Evolutionary conservation across 1,140 invertebrate genomes (phyloP).

Genomic region (Limonius californicus): DNA sequence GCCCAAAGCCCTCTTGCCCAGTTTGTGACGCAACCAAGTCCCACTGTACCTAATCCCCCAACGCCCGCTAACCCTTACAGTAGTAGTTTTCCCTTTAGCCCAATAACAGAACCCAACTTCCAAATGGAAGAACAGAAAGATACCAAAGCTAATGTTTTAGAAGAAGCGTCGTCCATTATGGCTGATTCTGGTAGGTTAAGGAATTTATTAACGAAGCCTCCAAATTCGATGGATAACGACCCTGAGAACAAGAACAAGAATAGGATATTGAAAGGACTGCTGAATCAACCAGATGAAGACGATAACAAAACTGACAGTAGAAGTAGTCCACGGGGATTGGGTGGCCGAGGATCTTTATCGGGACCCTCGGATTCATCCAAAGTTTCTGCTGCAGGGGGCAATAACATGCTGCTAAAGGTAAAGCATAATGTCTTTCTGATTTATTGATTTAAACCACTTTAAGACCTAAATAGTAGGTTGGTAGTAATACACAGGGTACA

Average conservation of each 20-base stretch:
- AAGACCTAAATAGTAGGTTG: too few relatives aligned
- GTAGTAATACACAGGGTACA: too few relatives aligned
- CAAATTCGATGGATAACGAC: constrained; percentile 54
- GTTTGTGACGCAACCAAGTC: constrained; percentile 50
- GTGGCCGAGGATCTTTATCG: constrained; percentile 35
- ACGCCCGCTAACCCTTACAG: constrained; percentile 47
- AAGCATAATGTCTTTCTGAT: too few relatives aligned
- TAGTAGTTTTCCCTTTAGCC: constrained; percentile 58
- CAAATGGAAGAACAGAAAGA: constrained; percentile 42
- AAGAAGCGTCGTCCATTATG: constrained; percentile 36
- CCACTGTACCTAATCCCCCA: constrained; percentile 46
- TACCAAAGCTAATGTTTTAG: constrained; percentile 43
- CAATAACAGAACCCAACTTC: constrained; percentile 50
- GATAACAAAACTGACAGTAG: constrained; percentile 51
- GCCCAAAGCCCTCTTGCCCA: constrained; percentile 47
- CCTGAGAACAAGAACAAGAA: constrained; percentile 51
- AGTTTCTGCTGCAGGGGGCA: constrained; percentile 47
- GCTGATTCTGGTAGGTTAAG: constrained; percentile 36
- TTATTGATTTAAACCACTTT: too few relatives aligned
- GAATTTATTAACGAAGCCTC: constrained; percentile 41
- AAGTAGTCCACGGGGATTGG: constrained; percentile 43
- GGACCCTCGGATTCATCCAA: constrained; percentile 39
- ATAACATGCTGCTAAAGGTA: constrained; percentile 75
- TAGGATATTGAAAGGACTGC: constrained; percentile 69
- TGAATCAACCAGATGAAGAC: constrained; percentile 81